Evolutionary conservation across 2,113 vertebrate genomes (phyloP), one percentile per base, ranked within the genome.

Genomic region (Vidua macroura): DNA sequence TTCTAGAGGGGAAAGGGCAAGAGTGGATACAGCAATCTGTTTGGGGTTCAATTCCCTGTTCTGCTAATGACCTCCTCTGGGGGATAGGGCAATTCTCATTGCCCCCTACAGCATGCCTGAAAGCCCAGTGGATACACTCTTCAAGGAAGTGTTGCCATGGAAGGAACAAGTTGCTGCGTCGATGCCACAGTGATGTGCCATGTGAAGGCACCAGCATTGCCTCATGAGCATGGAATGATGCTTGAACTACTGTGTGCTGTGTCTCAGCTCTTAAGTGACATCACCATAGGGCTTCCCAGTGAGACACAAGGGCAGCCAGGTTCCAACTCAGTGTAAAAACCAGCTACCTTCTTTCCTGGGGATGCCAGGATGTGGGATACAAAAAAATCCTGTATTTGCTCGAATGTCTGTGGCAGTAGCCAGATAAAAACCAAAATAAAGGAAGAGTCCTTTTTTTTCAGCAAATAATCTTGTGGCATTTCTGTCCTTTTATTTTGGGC

Each of bases 181-280:
- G 0, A 0, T 27, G 35, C n/a, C 62, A 58, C 2, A 3, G 79
- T 5, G 51, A 14, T 7, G 30, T 13, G 31, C 18, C 76, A 81
- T 0, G 3, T 7, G 75, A 64, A 86, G 44, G 73, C 68, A 41
- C 52, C 2, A 18, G 59, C 0, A 0, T 7, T 73, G 86, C 37
- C 59, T 51, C 0, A 0, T 56, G 37, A 64, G 49, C 1, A 0
- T 17, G 22, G 78, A 33, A n/a, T 4, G 33, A 28, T 51, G 74
- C 70, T 76, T 5, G 4, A 64, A 51, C 8, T 19, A 7, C 43
- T 2, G 20, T 75, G 53, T 1, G 4, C 12, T 6, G 3, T 30
- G 59, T 9, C 59, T 70, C 51, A 66, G 55, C 56, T 70, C 43
- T 0, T 19, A 14, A 49, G 35, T 7, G 72, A 80, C 68, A 80